Conservation (phyloP, 2,797 vertebrate species). For the Otus scops region DNA sequence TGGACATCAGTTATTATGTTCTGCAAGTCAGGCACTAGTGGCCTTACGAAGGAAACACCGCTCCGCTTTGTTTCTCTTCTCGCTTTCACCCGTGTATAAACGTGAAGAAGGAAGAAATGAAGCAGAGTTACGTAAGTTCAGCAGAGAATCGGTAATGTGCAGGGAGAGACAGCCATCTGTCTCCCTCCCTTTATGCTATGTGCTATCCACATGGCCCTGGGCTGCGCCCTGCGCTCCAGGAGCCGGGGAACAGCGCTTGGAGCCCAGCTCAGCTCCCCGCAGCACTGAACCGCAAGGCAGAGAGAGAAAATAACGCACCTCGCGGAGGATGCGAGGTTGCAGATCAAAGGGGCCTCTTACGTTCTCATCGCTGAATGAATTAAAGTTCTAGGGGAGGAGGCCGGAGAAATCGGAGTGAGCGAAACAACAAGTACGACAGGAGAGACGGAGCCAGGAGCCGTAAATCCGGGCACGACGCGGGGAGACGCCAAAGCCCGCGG, state of each 20-base stretch:
- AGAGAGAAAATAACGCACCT: background rate
- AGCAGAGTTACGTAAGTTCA: background rate
- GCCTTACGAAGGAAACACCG: background rate
- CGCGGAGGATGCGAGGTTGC: slow-evolving; percentile 18
- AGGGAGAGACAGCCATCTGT: slow-evolving; percentile 16
- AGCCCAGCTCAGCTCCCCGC: background rate
- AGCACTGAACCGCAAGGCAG: background rate
- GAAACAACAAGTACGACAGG: background rate
- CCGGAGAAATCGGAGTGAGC: background rate
- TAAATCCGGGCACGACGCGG: background rate
- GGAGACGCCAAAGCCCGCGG: background rate
- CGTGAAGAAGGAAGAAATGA: background rate
- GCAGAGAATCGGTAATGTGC: background rate
- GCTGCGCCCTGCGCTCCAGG: background rate
- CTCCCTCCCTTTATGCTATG: background rate
- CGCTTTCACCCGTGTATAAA: background rate
- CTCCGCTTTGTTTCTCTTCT: background rate
- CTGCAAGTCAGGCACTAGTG: background rate
- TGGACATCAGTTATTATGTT: background rate
- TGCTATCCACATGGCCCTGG: background rate
- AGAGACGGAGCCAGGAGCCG: background rate
- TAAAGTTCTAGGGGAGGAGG: slow-evolving; percentile 2
- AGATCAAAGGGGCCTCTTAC: slow-evolving; percentile 10
- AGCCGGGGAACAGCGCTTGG: background rate
- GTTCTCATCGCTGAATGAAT: slow-evolving; percentile 25